A percentile compares a stretch with the other conserved stretches of the same genome.
Evolutionary conservation across 2,113 vertebrate genomes (phyloP).

Genomic region (Athene noctua): DNA sequence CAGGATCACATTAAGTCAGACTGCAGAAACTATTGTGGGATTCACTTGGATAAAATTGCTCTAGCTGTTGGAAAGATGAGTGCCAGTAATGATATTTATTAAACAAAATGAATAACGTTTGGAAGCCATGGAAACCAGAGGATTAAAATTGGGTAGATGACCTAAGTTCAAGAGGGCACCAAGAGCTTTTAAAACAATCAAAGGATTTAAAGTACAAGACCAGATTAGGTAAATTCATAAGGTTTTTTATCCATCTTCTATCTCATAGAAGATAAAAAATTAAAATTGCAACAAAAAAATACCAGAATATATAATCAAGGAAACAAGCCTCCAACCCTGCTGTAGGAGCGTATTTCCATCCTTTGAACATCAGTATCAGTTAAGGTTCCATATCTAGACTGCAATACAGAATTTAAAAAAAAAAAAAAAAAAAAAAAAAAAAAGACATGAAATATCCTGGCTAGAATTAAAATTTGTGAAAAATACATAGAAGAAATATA

Average conservation of each 20-base stretch:
- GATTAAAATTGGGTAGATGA: constrained; percentile 2
- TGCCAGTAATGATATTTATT: constrained; percentile 74
- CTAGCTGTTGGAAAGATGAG: constrained; percentile 66
- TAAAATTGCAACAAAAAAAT: constrained; percentile 37
- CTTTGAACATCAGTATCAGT: not conserved
- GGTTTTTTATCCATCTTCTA: constrained; percentile 9
- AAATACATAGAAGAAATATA: not conserved
- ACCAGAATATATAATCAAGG: not conserved
- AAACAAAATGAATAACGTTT: constrained; percentile 72
- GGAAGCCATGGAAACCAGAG: constrained; percentile 67
- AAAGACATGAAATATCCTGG: not conserved
- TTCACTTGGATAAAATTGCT: constrained; percentile 70
- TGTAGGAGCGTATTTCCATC: not conserved
- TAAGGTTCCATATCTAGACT: not conserved
- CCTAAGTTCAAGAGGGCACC: constrained; percentile 42
- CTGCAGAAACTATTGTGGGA: constrained; percentile 65
- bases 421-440: not conserved
- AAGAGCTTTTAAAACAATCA: constrained; percentile 68
- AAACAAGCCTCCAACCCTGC: not conserved
- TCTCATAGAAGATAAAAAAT: not conserved
- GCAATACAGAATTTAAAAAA: not conserved
- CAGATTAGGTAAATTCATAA: constrained; percentile 34
- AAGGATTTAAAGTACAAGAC: constrained; percentile 24
- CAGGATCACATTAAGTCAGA: constrained; percentile 70
- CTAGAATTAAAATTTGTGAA: not conserved